phyloP scores from a whole-genome alignment of 2,113 vertebrate species.

The Chaenocephalus aceratus region DNA sequence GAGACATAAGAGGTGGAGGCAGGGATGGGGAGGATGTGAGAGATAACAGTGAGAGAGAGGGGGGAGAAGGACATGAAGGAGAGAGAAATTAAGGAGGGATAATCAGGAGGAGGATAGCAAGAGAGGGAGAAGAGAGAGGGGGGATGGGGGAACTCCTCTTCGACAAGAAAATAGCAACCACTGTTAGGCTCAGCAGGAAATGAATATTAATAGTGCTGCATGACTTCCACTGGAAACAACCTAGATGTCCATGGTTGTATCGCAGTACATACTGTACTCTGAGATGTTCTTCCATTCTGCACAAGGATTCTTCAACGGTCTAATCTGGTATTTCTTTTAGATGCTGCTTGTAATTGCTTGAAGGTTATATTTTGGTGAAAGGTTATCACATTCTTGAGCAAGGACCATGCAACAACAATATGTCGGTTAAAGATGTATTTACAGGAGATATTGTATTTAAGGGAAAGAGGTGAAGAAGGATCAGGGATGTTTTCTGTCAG shows the following conservation, averaged over 20 bases:
- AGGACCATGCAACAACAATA: too few relatives aligned
- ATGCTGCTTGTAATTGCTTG: neutral
- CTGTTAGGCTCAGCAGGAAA: slow-evolving; percentile 47
- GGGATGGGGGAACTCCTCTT: slow-evolving; percentile 21
- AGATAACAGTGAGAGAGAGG: slow-evolving; percentile 3
- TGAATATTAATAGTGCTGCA: slow-evolving; percentile 52
- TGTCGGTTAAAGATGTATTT: too few relatives aligned
- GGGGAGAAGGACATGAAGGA: neutral
- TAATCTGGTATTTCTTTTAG: neutral
- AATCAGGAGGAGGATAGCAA: neutral
- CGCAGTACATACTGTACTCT: neutral
- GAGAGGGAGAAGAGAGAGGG: neutral
- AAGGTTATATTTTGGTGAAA: neutral
- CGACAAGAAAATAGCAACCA: slow-evolving; percentile 49
- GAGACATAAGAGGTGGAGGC: slow-evolving; percentile 35
- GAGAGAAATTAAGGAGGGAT: neutral
- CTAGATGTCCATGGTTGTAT: slow-evolving; percentile 10
- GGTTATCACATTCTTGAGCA: neutral
- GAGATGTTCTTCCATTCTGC: neutral
- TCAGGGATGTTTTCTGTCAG: too few relatives aligned
- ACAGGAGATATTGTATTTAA: too few relatives aligned
- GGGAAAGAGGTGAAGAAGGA: too few relatives aligned
- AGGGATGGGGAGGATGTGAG: neutral
- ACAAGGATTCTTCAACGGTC: neutral
- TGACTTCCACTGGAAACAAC: slow-evolving; percentile 30